Conservation (phyloP, 2,888 invertebrate genomes). For the Noctua janthina region DNA sequence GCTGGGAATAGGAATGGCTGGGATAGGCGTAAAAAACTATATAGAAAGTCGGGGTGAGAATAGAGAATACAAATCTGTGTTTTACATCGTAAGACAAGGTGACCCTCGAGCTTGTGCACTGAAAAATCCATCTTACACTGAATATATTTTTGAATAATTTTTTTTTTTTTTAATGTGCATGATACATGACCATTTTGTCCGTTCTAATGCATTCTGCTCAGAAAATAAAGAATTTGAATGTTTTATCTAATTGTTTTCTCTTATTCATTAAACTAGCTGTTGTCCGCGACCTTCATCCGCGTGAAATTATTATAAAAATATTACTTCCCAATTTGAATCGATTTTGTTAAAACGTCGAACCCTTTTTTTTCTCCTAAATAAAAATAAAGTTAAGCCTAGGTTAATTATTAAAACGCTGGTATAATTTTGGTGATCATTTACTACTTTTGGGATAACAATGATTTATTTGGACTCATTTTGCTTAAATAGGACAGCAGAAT, state of each 20-base stretch:
- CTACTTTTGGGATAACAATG: no score
- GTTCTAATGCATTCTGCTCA: not conserved
- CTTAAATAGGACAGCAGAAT: no score
- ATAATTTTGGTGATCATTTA: no score
- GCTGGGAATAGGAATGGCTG: conserved; percentile 89
- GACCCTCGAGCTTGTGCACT: conserved; percentile 90
- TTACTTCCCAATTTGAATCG: no score
- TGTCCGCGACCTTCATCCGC: no score
- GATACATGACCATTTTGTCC: not conserved
- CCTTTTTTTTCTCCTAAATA: no score
- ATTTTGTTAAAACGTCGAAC: no score
- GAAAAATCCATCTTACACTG: conserved; percentile 79
- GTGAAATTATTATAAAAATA: no score
- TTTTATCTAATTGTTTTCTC: not conserved
- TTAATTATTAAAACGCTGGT: no score
- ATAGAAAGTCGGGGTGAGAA: conserved; percentile 91
- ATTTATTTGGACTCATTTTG: no score
- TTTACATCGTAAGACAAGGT: conserved; percentile 91
- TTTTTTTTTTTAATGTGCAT: conserved; percentile 9
- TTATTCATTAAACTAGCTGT: not conserved
- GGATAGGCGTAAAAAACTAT: conserved; percentile 84
- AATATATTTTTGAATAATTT: conserved; percentile 16
- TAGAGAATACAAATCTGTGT: conserved; percentile 90
- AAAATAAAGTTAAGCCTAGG: no score
- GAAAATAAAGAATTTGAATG: conserved; percentile 31